phyloP scores from a whole-genome alignment of 2,113 vertebrate genomes.

The Phyllopteryx taeniolatus region DNA sequence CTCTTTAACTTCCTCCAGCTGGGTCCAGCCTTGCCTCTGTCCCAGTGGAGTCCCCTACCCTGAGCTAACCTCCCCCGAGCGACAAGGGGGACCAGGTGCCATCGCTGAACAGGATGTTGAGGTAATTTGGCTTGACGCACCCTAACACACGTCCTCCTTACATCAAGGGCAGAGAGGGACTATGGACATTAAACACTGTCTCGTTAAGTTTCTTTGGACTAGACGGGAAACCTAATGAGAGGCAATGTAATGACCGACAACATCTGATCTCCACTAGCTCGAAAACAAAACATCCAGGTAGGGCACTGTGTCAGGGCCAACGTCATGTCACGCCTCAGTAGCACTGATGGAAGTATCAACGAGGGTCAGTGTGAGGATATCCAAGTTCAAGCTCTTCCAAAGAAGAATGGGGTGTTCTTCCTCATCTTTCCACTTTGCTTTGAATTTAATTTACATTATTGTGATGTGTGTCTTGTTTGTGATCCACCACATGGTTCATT shows the following conservation, averaged over 20 bases:
- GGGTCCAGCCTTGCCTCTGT: constrained; percentile 62
- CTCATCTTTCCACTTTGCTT: not conserved
- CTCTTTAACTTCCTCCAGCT: constrained; percentile 80
- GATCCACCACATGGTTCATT: not conserved
- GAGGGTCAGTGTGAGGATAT: constrained; percentile 48
- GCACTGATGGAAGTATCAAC: constrained; percentile 23
- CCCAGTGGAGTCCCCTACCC: constrained; percentile 70
- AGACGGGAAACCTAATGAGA: constrained; percentile 69
- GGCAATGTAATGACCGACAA: constrained; percentile 69
- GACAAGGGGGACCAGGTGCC: constrained; percentile 84
- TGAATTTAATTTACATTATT: constrained; percentile 2
- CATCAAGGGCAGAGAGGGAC: constrained; percentile 38
- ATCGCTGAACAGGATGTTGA: constrained; percentile 63
- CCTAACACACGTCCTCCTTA: constrained; percentile 67
- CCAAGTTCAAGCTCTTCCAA: constrained; percentile 61
- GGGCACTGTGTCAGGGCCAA: constrained; percentile 70
- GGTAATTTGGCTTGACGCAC: constrained; percentile 79
- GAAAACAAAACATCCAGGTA: constrained; percentile 69
- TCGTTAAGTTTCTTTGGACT: constrained; percentile 79
- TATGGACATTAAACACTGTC: constrained; percentile 79
- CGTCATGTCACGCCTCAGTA: constrained; percentile 61
- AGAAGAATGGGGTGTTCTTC: not conserved
- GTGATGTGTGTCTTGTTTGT: not conserved
- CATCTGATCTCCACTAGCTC: constrained; percentile 72
- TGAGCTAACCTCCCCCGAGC: constrained; percentile 69